Evolutionary conservation across 2,797 vertebrate genomes (phyloP), one percentile per base, ranked within the genome.

Genomic region (Toxotes lorentzi): DNA sequence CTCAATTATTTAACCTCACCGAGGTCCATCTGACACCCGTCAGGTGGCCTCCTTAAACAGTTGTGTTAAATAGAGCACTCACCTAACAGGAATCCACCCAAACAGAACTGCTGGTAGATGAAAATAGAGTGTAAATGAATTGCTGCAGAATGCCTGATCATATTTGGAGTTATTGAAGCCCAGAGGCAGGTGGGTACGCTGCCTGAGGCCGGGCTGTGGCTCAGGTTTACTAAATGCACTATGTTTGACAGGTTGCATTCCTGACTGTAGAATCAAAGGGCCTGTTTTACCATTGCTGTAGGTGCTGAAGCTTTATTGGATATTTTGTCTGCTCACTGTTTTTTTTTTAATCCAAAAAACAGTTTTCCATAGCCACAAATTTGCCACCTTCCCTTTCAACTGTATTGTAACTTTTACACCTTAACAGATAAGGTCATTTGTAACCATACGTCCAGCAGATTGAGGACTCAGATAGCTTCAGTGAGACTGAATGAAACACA

Each of bases 1-100:
- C 89, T 96, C 91, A 94, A 94, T 96, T 94, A 95, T 90, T 95
- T 89, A 94, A 89, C 83, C 79, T 88, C 73, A 87, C 78, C 83
- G 34, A 75, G 86, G 89, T 90, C 90, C 84, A 78, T 91, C 83
- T 88, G 84, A 89, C 84, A 87, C 83, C 88, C 72, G 51, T 92
- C 89, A 90, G 83, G 76, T 90, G 86, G 87, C 86, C 88, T 75
- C 81, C 78, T 88, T 91, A 89, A 91, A 91, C 84, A 83, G 63
- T 83, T 81, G 83, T 60, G 79, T 74, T 85, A 87, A 87, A 83
- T 63, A 57, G 83, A 89, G 62, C 59, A 11, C 71, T 85, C 78
- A 82, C 71, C 78, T 75, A 84, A 84, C 72, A 74, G 78, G 72
- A 71, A 78, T 64, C 24, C 72, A 56, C 43, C 62, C 66, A 79